Conservation (phyloP, 2,113 vertebrate genomes). For the Atlantisia rogersi region DNA sequence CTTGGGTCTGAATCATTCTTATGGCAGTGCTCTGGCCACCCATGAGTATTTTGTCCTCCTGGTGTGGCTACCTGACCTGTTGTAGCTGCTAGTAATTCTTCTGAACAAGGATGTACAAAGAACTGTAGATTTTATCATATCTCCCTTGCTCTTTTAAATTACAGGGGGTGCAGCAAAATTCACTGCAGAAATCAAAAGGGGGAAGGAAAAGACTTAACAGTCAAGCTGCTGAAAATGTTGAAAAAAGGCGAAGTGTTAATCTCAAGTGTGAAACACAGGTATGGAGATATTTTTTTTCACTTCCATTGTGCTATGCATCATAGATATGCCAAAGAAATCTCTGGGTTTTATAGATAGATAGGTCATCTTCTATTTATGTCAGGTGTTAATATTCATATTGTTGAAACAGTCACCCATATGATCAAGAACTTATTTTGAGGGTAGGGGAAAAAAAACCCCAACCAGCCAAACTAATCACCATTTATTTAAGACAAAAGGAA, state of each 20-base stretch:
- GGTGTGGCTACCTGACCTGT: background rate
- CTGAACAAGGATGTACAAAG: background rate
- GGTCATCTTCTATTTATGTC: background rate
- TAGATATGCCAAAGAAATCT: background rate
- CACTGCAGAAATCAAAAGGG: slow-evolving; percentile 82
- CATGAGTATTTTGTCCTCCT: background rate
- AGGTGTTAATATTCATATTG: background rate
- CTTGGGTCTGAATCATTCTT: background rate
- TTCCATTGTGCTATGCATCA: background rate
- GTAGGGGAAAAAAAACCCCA: too few relatives aligned
- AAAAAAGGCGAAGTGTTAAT: slow-evolving; percentile 82
- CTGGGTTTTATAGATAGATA: background rate
- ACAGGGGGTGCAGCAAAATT: slow-evolving; percentile 77
- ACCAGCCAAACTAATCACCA: background rate
- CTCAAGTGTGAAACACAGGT: slow-evolving; percentile 80
- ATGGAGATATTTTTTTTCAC: background rate
- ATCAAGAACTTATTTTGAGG: background rate
- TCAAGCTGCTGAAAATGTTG: slow-evolving; percentile 85
- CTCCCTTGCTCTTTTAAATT: background rate
- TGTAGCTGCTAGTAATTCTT: background rate
- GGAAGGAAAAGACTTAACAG: slow-evolving; percentile 88
- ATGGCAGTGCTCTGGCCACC: background rate
- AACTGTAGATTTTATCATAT: background rate
- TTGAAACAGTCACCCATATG: background rate
- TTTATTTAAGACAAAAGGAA: background rate